Base-by-base conservation (phyloP, 2,888 invertebrate species). In the Therioaphis trifolii region DNA sequence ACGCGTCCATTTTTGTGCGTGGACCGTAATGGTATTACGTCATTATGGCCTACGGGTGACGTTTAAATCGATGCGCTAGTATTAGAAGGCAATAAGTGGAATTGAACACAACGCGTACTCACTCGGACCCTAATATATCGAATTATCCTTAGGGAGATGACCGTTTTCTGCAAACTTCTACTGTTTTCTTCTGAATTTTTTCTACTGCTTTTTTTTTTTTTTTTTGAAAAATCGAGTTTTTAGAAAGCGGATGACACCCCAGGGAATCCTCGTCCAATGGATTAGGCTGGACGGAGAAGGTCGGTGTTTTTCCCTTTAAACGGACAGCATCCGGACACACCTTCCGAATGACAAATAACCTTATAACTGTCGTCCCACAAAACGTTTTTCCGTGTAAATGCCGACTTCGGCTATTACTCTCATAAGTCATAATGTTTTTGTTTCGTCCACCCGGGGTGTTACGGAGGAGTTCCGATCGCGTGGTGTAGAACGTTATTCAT, bases 41-140 rank as follows among this genome's bases (percentile, higher is more conserved):
- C 61, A 80, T 80, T 71, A 61, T 21, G 29, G 40, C 61, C 80
- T 29, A 58, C 61, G 21, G 49, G 12, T 24, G 72, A 72, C 72
- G 63, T 80, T 80, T 71, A 80, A 80, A 80, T 72, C 71, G 80
- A 80, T 72, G 80, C 80, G 27, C 71, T 46, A 46, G 63, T 72
- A 82, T 82, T 74, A 82, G 80, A 82, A 72, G 72, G 72, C 80
- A 82, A 82, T 82, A 82, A 82, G 72, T 35, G 21, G 63, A 63
- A 72, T 82, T 24, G 72, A 71, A 71, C 80, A 49, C 63, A 49
- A 72, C 72, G 58, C 24, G n/a, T 35, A 7, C 71, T 43, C 27
- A 7, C 72, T 49, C 46, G 35, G 35, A 63, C 72, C 43, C 63
- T 72, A 63, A 29, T 27, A 43, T 49, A 63, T 72, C 63, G 61